Evolutionary conservation across 1,140 invertebrate genomes (phyloP).

Genomic region (Heterodera carotae): DNA sequence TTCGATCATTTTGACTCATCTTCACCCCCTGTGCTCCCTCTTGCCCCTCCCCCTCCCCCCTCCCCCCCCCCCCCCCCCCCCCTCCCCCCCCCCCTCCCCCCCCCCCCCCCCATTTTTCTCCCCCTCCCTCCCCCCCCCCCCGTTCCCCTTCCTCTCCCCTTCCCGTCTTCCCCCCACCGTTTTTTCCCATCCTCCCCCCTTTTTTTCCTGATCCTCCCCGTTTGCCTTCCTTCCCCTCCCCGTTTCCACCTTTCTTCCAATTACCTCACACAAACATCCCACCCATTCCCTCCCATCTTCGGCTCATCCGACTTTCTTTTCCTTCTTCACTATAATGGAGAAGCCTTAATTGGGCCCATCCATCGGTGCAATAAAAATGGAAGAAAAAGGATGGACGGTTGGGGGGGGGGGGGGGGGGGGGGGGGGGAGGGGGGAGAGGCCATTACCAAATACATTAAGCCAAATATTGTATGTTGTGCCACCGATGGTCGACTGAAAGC

Average conservation of each 20-base stretch:
- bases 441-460: not conserved
- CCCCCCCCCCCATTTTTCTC: no score
- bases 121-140: no score
- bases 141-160: no score
- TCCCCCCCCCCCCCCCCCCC: no score
- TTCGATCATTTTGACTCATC: no score
- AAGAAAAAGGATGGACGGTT: not conserved
- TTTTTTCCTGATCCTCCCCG: no score
- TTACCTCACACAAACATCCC: not conserved
- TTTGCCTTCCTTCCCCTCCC: not conserved
- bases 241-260: not conserved
- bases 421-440: not conserved
- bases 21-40: no score
- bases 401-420: not conserved
- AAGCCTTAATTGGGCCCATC: conserved; percentile 12
- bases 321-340: not conserved
- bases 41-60: no score
- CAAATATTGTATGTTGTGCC: not conserved
- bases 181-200: no score
- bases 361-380: conserved; percentile 9
- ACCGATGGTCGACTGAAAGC: not conserved
- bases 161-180: no score
- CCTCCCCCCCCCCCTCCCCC: no score
- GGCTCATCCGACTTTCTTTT: conserved; percentile 10
- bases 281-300: not conserved